phyloP scores from a whole-genome alignment of 2,797 vertebrate species.

The Xyrichtys novacula region DNA sequence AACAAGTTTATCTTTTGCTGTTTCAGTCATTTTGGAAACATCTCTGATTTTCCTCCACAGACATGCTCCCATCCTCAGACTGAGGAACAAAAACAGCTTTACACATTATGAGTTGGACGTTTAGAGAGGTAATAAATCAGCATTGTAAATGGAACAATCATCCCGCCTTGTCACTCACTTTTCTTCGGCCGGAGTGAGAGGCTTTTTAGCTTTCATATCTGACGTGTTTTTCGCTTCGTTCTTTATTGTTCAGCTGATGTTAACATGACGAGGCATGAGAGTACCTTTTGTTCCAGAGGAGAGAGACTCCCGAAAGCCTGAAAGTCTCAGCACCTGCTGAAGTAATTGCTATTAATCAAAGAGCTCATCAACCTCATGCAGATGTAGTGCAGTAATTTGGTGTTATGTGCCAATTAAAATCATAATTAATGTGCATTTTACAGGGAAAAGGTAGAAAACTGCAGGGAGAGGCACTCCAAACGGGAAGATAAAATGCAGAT shows the following conservation, averaged over 20 bases:
- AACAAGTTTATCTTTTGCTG: not conserved
- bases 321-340: conserved; percentile 57
- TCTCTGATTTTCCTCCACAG: not conserved
- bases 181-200: not conserved
- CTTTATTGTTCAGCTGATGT: conserved; percentile 31
- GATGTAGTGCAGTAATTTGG: conserved; percentile 42
- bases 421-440: conserved; percentile 45
- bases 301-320: conserved; percentile 1
- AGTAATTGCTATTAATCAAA: conserved; percentile 64
- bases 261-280: conserved; percentile 11
- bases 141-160: conserved; percentile 2
- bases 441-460: conserved; percentile 5
- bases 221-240: conserved; percentile 27
- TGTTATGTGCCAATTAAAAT: conserved; percentile 53
- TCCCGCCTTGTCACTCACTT: not conserved
- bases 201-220: conserved; percentile 39
- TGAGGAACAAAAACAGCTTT: not conserved
- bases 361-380: conserved; percentile 68
- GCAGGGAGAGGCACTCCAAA: not conserved
- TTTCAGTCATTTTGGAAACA: not conserved
- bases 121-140: not conserved
- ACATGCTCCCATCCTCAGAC: not conserved
- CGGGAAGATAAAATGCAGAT: not conserved
- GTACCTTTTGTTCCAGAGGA: conserved; percentile 41
- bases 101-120: not conserved